Evolutionary conservation across 1,140 invertebrate genomes (phyloP).

Genomic region (Charaxes varanes): DNA sequence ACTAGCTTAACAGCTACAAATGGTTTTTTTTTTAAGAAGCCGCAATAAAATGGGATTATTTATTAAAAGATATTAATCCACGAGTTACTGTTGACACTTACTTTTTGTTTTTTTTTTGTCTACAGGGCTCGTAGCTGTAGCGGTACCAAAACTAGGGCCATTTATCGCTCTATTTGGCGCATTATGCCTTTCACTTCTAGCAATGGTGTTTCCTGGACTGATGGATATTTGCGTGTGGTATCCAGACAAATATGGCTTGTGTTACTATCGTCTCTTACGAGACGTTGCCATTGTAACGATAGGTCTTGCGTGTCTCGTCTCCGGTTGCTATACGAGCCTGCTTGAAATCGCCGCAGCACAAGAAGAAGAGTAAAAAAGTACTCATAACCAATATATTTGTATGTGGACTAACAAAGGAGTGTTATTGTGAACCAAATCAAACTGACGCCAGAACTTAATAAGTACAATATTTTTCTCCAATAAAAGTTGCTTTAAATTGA

Average conservation of each 20-base stretch:
- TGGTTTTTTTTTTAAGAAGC: too few species aligned
- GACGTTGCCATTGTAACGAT: conserved; percentile 76
- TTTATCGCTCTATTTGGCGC: conserved; percentile 92
- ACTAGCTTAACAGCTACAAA: neutral
- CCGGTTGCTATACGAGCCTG: conserved; percentile 64
- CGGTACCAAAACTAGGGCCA: conserved; percentile 85
- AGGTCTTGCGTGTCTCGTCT: conserved; percentile 58
- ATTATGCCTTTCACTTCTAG: conserved; percentile 84
- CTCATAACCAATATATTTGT: too few species aligned
- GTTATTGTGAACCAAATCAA: too few species aligned
- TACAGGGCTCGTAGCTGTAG: conserved; percentile 82
- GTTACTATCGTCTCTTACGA: conserved; percentile 66
- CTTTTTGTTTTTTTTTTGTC: too few species aligned
- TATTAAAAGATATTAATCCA: too few species aligned
- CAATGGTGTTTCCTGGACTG: conserved; percentile 88
- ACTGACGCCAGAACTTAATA: too few species aligned
- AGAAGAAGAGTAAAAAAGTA: too few species aligned
- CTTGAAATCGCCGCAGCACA: conserved; percentile 36
- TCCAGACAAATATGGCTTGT: conserved; percentile 61
- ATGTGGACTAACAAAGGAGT: too few species aligned
- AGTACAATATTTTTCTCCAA: too few species aligned
- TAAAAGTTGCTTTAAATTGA: too few species aligned
- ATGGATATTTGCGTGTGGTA: conserved; percentile 83
- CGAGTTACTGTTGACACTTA: too few species aligned
- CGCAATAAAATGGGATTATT: too few species aligned